A percentile compares a stretch with the other conserved stretches of the same genome.
These are phyloP conservation scores for Reticulitermes lucifugus DNA, from an alignment of 2,888 invertebrate species.

Conservation along the genomic window DNA sequence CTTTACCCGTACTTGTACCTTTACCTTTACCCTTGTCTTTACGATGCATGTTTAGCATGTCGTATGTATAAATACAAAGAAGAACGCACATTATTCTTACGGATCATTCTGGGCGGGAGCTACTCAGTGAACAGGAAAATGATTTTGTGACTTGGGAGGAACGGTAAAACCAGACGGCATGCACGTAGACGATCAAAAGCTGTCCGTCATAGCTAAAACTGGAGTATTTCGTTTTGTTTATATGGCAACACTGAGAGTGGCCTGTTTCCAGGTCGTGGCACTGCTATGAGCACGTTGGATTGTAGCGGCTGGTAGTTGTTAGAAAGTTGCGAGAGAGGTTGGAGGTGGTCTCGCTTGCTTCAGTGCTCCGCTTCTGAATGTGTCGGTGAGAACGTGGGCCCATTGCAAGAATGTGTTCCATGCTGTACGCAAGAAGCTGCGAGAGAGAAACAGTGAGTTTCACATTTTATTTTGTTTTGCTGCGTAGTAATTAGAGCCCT, in stretches of 20 bases:
- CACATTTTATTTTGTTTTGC: not conserved
- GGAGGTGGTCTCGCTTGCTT: not conserved
- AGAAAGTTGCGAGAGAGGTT: constrained; percentile 22
- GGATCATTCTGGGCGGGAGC: too few relatives aligned
- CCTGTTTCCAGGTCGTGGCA: constrained; percentile 29
- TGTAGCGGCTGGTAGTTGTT: not conserved
- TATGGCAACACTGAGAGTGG: constrained; percentile 3
- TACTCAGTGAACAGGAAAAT: too few relatives aligned
- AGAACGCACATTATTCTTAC: too few relatives aligned
- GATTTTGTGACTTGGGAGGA: too few relatives aligned
- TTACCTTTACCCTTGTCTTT: too few relatives aligned
- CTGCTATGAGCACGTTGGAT: not conserved
- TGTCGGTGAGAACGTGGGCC: not conserved
- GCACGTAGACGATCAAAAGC: too few relatives aligned
- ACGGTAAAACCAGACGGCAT: too few relatives aligned
- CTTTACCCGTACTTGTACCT: too few relatives aligned
- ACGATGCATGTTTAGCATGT: too few relatives aligned
- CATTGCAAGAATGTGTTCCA: constrained; percentile 47
- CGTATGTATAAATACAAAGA: too few relatives aligned
- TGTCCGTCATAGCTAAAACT: too few relatives aligned
- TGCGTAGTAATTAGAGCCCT: not conserved
- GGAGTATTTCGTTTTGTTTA: too few relatives aligned
- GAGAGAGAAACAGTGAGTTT: constrained; percentile 38
- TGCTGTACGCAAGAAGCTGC: constrained; percentile 47
- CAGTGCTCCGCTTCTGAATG: not conserved